Evolutionary conservation across 2,113 vertebrate species (phyloP).

Genomic region (Phrynosoma platyrhinos): DNA sequence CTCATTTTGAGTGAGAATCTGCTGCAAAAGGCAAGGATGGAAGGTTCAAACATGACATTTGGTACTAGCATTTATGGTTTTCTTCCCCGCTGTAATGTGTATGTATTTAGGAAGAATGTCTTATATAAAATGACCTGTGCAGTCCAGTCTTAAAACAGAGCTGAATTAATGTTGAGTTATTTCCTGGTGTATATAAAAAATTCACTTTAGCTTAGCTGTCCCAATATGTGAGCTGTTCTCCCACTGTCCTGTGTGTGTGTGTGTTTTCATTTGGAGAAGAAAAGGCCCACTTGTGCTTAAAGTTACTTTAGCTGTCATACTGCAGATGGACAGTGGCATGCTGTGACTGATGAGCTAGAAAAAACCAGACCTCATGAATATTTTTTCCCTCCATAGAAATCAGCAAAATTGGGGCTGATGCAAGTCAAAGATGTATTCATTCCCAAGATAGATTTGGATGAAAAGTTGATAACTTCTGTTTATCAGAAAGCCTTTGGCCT

Average conservation of each 20-base stretch:
- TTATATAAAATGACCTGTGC: background rate
- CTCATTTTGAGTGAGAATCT: background rate
- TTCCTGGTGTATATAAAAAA: background rate
- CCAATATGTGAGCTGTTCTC: background rate
- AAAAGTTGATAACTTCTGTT: conserved; percentile 63
- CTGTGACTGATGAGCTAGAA: background rate
- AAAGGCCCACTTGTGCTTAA: background rate
- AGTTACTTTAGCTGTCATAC: too few species aligned
- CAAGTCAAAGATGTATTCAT: conserved; percentile 67
- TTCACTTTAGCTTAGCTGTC: background rate
- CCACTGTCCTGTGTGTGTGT: too few species aligned
- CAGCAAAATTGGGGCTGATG: conserved; percentile 61
- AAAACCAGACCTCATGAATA: background rate
- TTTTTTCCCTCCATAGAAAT: conserved; percentile 69
- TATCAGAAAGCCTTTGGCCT: conserved; percentile 56
- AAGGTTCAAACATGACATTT: background rate
- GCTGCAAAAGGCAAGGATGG: background rate
- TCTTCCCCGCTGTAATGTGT: background rate
- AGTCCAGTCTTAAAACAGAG: background rate
- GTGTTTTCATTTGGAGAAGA: too few species aligned
- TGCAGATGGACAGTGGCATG: background rate
- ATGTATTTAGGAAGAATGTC: background rate
- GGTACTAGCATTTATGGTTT: too few species aligned
- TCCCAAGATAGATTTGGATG: conserved; percentile 75
- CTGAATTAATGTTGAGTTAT: background rate